Base-by-base conservation (phyloP, 2,113 vertebrate genomes). In the Tamias sibiricus region DNA sequence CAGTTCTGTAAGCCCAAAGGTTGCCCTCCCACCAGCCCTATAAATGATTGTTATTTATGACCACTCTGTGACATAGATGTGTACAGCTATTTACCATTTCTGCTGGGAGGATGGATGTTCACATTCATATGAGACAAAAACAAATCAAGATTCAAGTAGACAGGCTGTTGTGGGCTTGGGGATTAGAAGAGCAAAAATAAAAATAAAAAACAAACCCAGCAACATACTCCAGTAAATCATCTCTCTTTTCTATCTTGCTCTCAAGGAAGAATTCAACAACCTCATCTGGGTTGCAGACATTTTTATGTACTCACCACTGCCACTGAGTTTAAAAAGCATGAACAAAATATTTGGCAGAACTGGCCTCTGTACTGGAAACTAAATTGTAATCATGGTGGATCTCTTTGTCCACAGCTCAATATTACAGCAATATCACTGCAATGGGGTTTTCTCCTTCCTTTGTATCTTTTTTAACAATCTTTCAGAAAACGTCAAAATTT, bases 111-210 rank as follows among this genome's bases (percentile, higher is more conserved):
- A 96, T 96, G 80, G 83, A 97, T 97, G 83, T 84, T 97, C 95
- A 93, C 95, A 97, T 96, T 96, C 97, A 95, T 80, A 94, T 84
- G 95, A 97, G 91, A 97, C 80, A 96, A 94, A 97, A 97, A 98
- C 97, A 98, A 98, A 98, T 97, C 97, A 98, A 96, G 95, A 97
- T 94, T 96, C 97, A 95, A 96, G 76, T 30, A 96, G 95, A 97
- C 12, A 20, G 91, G 79, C 76, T 95, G 91, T 69, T 93, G 66
- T 86, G 83, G 89, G 95, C 87, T 89, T 96, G 84, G 98, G 97
- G 95, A 98, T 95, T 96, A 96, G 93, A 96, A 97, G 94, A 96
- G 79, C 96, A 97, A 97, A 97, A 97, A 97, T 92, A 97, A 97
- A 97, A 95, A 97, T 95, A 97, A 97, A 98, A 96, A 96, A 97